Conservation (phyloP, 2,888 invertebrate genomes). For the Apoderus coryli region DNA sequence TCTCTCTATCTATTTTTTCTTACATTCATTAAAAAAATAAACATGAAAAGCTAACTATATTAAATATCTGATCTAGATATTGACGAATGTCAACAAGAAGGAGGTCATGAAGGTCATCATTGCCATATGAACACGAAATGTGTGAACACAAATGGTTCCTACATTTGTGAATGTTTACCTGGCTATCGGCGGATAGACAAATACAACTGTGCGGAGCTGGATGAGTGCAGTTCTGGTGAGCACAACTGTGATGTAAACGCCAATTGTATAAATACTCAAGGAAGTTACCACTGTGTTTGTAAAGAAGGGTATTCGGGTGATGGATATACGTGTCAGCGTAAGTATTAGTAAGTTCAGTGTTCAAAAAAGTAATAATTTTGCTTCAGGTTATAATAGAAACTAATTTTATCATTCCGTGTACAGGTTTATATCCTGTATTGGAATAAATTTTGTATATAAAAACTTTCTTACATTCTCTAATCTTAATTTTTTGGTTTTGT, state of each 20-base stretch:
- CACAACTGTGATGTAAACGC: conserved; percentile 66
- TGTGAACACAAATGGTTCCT: conserved; percentile 68
- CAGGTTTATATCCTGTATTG: too few relatives aligned
- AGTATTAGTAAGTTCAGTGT: too few relatives aligned
- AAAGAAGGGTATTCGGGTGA: conserved; percentile 60
- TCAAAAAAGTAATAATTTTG: too few relatives aligned
- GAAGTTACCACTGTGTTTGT: conserved; percentile 66
- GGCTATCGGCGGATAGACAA: conserved; percentile 65
- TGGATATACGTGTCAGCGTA: conserved; percentile 67
- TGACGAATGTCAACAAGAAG: conserved; percentile 69
- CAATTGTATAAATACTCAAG: conserved; percentile 65
- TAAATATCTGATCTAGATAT: conserved; percentile 62
- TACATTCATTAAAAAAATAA: too few relatives aligned
- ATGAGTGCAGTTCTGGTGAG: conserved; percentile 59
- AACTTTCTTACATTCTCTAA: too few relatives aligned
- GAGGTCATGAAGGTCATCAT: conserved; percentile 67
- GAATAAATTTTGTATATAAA: too few relatives aligned
- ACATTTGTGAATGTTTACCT: conserved; percentile 69
- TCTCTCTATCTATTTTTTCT: too few relatives aligned
- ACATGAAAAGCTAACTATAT: too few relatives aligned
- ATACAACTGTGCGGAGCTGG: conserved; percentile 66
- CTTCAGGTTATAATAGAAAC: too few relatives aligned
- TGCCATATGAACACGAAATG: conserved; percentile 74
- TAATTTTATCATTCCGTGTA: too few relatives aligned
- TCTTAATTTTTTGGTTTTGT: too few relatives aligned